Evolutionary conservation across 2,113 vertebrate species (phyloP).

Genomic region (Taurulus bubalis): DNA sequence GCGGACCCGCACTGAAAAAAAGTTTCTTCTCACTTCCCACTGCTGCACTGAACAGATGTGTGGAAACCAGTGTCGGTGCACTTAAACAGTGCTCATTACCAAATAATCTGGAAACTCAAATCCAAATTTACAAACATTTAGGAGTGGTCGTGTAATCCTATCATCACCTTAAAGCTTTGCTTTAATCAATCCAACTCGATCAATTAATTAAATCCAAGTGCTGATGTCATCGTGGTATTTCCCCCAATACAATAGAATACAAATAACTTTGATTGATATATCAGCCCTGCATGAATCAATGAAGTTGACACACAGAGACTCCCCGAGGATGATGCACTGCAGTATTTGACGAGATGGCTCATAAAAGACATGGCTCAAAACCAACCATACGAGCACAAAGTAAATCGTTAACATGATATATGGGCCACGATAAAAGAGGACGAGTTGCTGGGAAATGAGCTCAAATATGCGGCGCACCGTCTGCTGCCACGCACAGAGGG

Average conservation of each 20-base stretch:
- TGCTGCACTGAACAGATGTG: background rate
- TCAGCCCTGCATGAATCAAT: conserved; percentile 28
- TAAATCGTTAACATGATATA: conserved; percentile 56
- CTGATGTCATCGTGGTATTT: background rate
- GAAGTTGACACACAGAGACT: background rate
- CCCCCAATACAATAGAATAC: background rate
- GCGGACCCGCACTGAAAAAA: background rate
- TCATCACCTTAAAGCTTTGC: background rate
- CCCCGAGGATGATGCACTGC: conserved; percentile 11
- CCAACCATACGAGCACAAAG: conserved; percentile 38
- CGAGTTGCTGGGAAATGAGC: conserved; percentile 41
- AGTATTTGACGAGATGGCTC: conserved; percentile 26
- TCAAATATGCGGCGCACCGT: conserved; percentile 9
- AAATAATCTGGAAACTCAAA: background rate
- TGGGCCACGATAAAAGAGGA: conserved; percentile 19
- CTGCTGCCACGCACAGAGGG: conserved; percentile 9
- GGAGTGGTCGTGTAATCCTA: background rate
- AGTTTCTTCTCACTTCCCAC: background rate
- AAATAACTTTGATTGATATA: background rate
- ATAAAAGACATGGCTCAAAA: conserved; percentile 31
- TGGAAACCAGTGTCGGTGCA: conserved; percentile 5
- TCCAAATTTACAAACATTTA: background rate
- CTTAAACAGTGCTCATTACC: background rate
- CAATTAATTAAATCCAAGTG: background rate
- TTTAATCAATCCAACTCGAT: background rate